A percentile compares a stretch with the other conserved stretches of the same genome.
These are phyloP conservation scores for Sylvia borin DNA, from an alignment of 2,797 vertebrate species.

Conservation along the genomic window DNA sequence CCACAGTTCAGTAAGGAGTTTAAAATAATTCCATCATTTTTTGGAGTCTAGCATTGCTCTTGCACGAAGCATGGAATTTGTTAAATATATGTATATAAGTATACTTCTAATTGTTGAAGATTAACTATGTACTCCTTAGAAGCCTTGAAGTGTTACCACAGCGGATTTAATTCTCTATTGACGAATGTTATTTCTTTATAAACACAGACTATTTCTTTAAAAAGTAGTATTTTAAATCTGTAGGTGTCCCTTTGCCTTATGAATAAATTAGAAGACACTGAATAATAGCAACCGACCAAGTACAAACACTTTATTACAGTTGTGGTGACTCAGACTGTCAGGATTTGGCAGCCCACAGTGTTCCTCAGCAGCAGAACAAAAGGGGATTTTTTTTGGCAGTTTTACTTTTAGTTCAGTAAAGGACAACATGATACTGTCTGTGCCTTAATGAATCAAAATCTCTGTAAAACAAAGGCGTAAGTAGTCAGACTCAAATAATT, in stretches of 20 bases:
- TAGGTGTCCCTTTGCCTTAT: conserved; percentile 33
- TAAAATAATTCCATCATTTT: not conserved
- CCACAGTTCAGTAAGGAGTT: not conserved
- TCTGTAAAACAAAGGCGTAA: not conserved
- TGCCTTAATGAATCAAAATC: conserved; percentile 41
- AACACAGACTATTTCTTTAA: conserved; percentile 6
- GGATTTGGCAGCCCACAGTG: conserved; percentile 64
- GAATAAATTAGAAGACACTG: conserved; percentile 48
- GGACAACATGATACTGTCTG: conserved; percentile 57
- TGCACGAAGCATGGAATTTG: not conserved
- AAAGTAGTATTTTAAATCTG: conserved; percentile 26
- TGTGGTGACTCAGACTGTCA: conserved; percentile 65
- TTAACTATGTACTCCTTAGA: not conserved
- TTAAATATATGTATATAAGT: not conserved
- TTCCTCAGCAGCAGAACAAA: conserved; percentile 69
- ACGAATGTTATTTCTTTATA: not conserved
- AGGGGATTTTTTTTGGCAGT: conserved; percentile 48
- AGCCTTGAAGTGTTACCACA: not conserved
- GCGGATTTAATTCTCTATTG: not conserved
- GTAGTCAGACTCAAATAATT: not conserved
- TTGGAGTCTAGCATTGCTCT: not conserved
- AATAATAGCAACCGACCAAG: conserved; percentile 19
- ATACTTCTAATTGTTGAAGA: not conserved
- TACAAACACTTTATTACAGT: conserved; percentile 60
- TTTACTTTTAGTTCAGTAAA: conserved; percentile 65